Base-by-base conservation (phyloP, 2,797 vertebrate species). In the Carcharodon carcharias region DNA sequence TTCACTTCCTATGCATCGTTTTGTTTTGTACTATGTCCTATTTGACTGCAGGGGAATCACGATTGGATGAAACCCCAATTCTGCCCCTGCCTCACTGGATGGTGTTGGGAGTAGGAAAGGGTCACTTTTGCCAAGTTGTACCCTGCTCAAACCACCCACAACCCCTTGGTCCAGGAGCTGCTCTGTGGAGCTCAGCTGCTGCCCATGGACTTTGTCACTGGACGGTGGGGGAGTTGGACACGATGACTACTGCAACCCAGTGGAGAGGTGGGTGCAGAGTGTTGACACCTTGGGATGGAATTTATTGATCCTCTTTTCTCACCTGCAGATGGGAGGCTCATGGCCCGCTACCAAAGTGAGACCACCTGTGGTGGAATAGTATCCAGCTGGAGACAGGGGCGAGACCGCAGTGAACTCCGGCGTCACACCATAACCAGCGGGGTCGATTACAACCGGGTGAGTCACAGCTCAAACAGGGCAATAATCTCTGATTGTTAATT, bases 341-440 rank as follows among this genome's bases (percentile, higher is more conserved):
- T 94, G 63, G 7, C 16, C n/a, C 92, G 92, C 16, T 67, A 18
- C 58, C 92, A 94, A 58, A 94, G 92, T 26, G 92, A 94, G 63
- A 18, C 35, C 61, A 23, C 61, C 96, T 73, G 21, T 4, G 0
- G 31, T 26, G 50, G 98, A 14, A 89, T 98, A 95, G 97, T 96
- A 0, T 98, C 97, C 0, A 80, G 97, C 95, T 97, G 97, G 96
- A 97, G 98, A 45, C 98, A 98, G 50, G 97, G 97, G 96, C 97
- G 98, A 28, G 97, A 97, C 85, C 98, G 98, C 12, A 98, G 98
- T 0, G 98, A 98, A 4, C 98, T 98, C 96, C 98, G 99, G 77
- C 97, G 99, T 61, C 99, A 99, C 96, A 99, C 99, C 96, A 99
- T 99, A 97, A 98, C 99, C 96, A 98, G 97, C 0, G 99, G 99